Percentiles rank a stretch among this genome's conserved stretches.
Evolutionary conservation across 1,140 invertebrate species (phyloP).

Genomic region (Melipona quadrifasciata): DNA sequence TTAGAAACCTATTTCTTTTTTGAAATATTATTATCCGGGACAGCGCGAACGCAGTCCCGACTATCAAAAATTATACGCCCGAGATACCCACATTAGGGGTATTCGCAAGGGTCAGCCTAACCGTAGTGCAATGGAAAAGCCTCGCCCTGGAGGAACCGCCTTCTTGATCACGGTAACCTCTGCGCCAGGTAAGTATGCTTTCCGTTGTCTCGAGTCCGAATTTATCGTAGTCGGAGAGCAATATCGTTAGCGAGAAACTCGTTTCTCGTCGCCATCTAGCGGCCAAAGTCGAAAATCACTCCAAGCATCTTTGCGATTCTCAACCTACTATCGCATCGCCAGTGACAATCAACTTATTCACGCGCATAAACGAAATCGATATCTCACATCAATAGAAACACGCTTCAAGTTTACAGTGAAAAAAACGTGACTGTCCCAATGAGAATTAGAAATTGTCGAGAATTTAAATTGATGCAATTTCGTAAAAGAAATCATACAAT

Average conservation of each 20-base stretch:
- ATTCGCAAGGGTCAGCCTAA: constrained; percentile 88
- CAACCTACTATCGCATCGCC: not conserved
- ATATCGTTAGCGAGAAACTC: constrained; percentile 44
- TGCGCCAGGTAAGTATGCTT: constrained; percentile 86
- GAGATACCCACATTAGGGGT: constrained; percentile 87
- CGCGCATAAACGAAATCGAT: not conserved
- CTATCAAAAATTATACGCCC: constrained; percentile 88
- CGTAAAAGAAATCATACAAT: too few species aligned
- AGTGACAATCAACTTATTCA: not conserved
- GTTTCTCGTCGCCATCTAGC: constrained; percentile 2
- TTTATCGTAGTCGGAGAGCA: not conserved
- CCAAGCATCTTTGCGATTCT: not conserved
- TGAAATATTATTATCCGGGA: constrained; percentile 61
- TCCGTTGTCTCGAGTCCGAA: not conserved
- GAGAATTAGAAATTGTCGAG: too few species aligned
- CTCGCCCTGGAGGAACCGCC: constrained; percentile 87
- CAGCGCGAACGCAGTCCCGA: constrained; percentile 84
- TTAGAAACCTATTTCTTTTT: too few species aligned
- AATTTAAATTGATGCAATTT: too few species aligned
- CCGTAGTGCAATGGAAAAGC: constrained; percentile 87
- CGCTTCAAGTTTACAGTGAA: not conserved
- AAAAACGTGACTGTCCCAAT: too few species aligned
- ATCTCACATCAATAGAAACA: not conserved
- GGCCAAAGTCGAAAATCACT: not conserved
- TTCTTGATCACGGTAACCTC: constrained; percentile 86